These are phyloP conservation scores for Miltochrista miniata DNA, from an alignment of 2,888 invertebrate genomes.

Conservation along the genomic window DNA sequence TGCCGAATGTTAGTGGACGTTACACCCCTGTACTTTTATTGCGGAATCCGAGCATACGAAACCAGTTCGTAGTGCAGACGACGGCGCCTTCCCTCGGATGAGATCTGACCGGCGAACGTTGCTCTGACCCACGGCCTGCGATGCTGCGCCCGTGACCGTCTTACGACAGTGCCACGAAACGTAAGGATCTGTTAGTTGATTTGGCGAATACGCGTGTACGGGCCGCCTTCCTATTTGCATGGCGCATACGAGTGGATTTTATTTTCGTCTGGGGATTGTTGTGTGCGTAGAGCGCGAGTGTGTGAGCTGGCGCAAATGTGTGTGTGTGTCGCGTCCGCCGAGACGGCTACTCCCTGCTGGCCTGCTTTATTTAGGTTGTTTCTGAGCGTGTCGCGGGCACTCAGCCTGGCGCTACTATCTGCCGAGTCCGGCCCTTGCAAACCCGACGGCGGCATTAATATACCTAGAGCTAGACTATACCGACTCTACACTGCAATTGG, in stretches of 20 bases:
- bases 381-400: constrained; percentile 58
- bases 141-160: constrained; percentile 82
- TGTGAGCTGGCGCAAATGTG: constrained; percentile 52
- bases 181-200: constrained; percentile 79
- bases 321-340: constrained; percentile 56
- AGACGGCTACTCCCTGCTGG: constrained; percentile 75
- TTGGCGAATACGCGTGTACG: constrained; percentile 66
- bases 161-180: constrained; percentile 80
- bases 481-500: constrained; percentile 7
- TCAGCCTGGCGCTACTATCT: constrained; percentile 37
- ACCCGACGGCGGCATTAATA: too few relatives aligned
- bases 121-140: constrained; percentile 74
- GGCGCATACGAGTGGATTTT: constrained; percentile 82
- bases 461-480: background rate
- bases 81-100: constrained; percentile 66
- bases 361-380: constrained; percentile 78
- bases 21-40: constrained; percentile 73
- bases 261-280: constrained; percentile 77
- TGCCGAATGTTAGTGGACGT: constrained; percentile 76
- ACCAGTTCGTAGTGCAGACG: constrained; percentile 71
- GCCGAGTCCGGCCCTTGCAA: too few relatives aligned
- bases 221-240: constrained; percentile 80
- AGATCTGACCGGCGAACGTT: constrained; percentile 62
- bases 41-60: constrained; percentile 64
- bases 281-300: constrained; percentile 66